phyloP scores from a whole-genome alignment of 2,797 vertebrate species.

The Artibeus jamaicensis region DNA sequence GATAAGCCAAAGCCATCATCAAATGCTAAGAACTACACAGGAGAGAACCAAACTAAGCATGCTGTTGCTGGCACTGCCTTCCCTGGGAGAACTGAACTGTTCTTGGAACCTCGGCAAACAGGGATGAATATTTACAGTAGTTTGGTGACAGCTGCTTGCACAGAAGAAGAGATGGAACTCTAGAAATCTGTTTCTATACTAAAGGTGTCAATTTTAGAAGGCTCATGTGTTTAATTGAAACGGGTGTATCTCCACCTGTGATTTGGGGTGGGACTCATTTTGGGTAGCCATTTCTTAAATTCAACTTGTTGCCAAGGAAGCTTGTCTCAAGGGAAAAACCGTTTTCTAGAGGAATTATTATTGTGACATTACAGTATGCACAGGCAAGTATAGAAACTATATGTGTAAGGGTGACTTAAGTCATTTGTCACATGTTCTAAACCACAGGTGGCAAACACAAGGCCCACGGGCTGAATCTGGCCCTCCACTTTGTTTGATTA shows the following conservation, averaged over 20 bases:
- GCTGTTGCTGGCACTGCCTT: conserved; percentile 70
- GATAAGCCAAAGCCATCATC: conserved; percentile 81
- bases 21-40: conserved; percentile 77
- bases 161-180: conserved; percentile 87
- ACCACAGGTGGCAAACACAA: neutral
- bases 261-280: conserved; percentile 59
- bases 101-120: conserved; percentile 74
- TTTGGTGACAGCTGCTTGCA: conserved; percentile 71
- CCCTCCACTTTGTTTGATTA: too few relatives aligned
- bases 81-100: conserved; percentile 77
- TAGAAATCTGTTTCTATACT: conserved; percentile 74
- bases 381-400: conserved; percentile 56
- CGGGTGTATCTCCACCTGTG: conserved; percentile 70
- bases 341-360: conserved; percentile 68
- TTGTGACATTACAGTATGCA: conserved; percentile 53
- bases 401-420: conserved; percentile 52
- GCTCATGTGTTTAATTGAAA: conserved; percentile 65
- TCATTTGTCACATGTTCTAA: conserved; percentile 56
- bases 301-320: conserved; percentile 71
- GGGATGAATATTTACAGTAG: conserved; percentile 72
- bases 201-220: conserved; percentile 65
- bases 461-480: too few relatives aligned
- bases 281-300: conserved; percentile 69
- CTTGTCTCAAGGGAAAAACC: conserved; percentile 72
- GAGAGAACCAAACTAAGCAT: conserved; percentile 72